Percentiles rank a stretch among this genome's conserved stretches.
These are phyloP conservation scores for Marisa cornuarietis DNA, from an alignment of 1,140 invertebrate genomes.

Conservation along the genomic window DNA sequence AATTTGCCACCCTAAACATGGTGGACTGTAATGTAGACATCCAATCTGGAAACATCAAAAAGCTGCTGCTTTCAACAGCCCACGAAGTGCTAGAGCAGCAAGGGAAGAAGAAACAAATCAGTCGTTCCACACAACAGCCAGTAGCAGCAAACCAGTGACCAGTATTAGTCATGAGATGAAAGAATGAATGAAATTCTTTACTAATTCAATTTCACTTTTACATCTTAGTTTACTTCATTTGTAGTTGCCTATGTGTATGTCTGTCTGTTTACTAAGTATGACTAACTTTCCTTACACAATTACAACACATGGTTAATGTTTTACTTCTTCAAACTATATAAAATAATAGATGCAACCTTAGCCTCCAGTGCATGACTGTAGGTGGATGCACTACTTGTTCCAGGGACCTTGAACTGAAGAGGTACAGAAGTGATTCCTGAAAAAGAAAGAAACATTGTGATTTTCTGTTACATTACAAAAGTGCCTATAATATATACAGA, in stretches of 20 bases:
- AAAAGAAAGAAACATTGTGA: constrained; percentile 4
- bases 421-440: constrained; percentile 51
- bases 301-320: too few species aligned
- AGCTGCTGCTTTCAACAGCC: too few species aligned
- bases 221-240: background rate
- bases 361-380: constrained; percentile 44
- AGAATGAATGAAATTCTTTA: background rate
- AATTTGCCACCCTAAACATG: too few species aligned
- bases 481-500: background rate
- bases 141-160: too few species aligned
- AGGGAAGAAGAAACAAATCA: too few species aligned
- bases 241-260: background rate
- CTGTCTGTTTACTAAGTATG: background rate
- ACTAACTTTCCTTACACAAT: background rate
- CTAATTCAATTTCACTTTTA: background rate
- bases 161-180: too few species aligned
- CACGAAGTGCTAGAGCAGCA: too few species aligned
- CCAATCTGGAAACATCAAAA: too few species aligned
- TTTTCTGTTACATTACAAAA: background rate
- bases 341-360: constrained; percentile 34
- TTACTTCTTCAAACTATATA: too few species aligned
- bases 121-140: too few species aligned
- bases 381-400: constrained; percentile 29
- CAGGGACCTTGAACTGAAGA: constrained; percentile 39
- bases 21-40: too few species aligned